Conservation (phyloP, 35 echinoderm and acorn worm genomes). For the Eucidaris tribuloides region DNA sequence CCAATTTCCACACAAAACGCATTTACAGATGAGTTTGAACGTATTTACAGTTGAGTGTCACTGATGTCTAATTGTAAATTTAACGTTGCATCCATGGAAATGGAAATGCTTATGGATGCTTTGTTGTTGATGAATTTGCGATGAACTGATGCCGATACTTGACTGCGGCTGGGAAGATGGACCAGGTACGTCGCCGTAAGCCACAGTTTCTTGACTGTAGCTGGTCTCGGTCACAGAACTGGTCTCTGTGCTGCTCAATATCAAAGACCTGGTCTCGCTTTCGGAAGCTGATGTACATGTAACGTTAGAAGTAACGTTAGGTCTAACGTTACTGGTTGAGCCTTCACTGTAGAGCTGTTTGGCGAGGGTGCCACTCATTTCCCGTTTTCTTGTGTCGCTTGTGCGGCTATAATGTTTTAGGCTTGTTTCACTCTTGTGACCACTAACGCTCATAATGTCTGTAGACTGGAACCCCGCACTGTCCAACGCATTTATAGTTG, state of each 20-base stretch:
- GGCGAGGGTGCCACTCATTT: conserved; percentile 14
- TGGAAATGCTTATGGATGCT: conserved; percentile 6
- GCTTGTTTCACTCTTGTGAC: neutral
- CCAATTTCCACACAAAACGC: too few species aligned
- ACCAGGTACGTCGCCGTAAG: neutral
- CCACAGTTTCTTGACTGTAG: neutral
- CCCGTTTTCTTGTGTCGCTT: neutral
- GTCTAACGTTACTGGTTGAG: neutral
- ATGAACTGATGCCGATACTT: neutral
- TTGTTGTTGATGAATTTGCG: neutral
- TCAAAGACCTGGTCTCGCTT: neutral
- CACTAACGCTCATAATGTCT: conserved; percentile 3
- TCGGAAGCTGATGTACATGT: neutral
- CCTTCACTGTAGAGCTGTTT: neutral
- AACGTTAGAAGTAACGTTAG: neutral
- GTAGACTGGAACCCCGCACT: neutral
- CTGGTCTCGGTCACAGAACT: neutral
- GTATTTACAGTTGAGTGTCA: neutral
- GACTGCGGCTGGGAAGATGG: neutral
- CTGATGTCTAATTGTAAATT: neutral
- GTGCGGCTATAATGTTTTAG: neutral
- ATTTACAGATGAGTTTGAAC: neutral
- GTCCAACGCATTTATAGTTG: conserved; percentile 5
- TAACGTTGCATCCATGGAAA: conserved; percentile 14
- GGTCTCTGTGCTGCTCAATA: neutral